Percentiles rank a stretch among this genome's conserved stretches.
Conservation (phyloP, 1,140 invertebrate genomes). For the Berghia stephanieae region DNA sequence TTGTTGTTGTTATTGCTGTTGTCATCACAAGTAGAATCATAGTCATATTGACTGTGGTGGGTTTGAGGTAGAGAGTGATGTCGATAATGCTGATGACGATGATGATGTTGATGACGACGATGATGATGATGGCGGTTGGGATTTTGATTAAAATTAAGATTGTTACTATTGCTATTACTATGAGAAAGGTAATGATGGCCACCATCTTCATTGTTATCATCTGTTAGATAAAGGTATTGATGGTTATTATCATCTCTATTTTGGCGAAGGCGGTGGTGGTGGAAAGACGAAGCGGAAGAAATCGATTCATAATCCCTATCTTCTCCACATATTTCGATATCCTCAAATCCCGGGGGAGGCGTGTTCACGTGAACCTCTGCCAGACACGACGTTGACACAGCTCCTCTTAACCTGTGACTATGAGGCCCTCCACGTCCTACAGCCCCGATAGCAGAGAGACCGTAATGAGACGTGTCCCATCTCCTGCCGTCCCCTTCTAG, state of each 20-base stretch:
- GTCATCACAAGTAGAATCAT: too few species aligned
- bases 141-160: neutral
- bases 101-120: neutral
- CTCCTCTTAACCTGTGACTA: neutral
- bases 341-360: neutral
- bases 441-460: neutral
- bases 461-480: too few species aligned
- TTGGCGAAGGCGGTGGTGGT: neutral
- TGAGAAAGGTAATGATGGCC: neutral
- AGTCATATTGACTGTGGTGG: too few species aligned
- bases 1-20: too few species aligned
- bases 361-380: neutral
- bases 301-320: neutral
- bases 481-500: neutral
- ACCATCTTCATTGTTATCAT: neutral
- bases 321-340: neutral
- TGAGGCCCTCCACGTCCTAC: neutral
- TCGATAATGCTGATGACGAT: neutral
- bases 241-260: too few species aligned
- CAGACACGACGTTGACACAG: neutral
- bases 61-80: too few species aligned
- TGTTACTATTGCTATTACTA: too few species aligned
- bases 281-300: neutral
- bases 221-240: neutral
- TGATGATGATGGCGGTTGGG: neutral